These are phyloP conservation scores for Neomorphus geoffroyi DNA, from an alignment of 2,797 vertebrate species.

Conservation along the genomic window DNA sequence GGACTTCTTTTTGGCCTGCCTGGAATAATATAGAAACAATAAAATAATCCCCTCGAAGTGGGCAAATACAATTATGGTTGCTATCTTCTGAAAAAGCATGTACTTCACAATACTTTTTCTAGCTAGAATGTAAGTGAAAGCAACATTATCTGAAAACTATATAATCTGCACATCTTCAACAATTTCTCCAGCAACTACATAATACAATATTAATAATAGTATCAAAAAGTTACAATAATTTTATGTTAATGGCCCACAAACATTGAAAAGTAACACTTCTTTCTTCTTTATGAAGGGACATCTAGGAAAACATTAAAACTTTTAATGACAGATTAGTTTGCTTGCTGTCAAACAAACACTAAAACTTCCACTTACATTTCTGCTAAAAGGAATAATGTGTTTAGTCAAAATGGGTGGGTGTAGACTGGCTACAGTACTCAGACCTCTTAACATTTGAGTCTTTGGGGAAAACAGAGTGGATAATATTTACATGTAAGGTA, in stretches of 20 bases:
- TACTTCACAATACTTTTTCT: neutral
- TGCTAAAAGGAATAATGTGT: accelerated
- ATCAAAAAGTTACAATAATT: neutral
- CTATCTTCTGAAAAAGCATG: neutral
- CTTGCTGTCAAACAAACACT: neutral
- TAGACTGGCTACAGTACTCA: neutral
- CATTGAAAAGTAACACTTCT: neutral
- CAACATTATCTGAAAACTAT: neutral
- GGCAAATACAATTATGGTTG: neutral
- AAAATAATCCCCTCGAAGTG: neutral
- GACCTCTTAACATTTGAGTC: accelerated
- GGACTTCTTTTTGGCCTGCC: neutral
- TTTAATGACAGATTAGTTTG: neutral
- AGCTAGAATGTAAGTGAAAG: neutral
- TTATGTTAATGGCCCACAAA: neutral
- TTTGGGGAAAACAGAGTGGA: accelerated
- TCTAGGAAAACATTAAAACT: neutral
- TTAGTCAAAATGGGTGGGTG: neutral
- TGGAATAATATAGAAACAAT: neutral
- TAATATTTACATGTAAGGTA: neutral
- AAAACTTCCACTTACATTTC: neutral
- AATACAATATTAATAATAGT: neutral
- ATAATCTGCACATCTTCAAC: neutral
- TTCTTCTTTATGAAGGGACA: neutral
- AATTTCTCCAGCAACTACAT: too few relatives aligned